Base-by-base conservation (phyloP, 2,113 vertebrate species). In the Pachypanchax playfairii region DNA sequence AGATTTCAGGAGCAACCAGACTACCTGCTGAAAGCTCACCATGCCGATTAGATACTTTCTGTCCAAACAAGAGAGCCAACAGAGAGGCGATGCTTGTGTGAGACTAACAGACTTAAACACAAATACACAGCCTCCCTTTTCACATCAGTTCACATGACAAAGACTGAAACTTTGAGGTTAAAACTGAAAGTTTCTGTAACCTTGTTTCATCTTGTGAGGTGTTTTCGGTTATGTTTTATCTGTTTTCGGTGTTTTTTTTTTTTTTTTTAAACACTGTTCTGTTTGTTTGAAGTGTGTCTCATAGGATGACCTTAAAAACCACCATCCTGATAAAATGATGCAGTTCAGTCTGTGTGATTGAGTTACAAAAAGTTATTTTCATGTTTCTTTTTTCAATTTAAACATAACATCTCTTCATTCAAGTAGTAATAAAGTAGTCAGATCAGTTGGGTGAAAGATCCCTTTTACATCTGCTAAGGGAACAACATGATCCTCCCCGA, bases 401-500 rank as follows among this genome's bases (percentile, higher is more conserved):
- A 47, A 47, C 7, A 36, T 4, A 12, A 22, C 20, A n/a, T 36
- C 15, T 6, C 7, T 29, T 67, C 0, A 6, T 55, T 55, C 21
- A 6, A 28, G 48, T 42, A 52, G 35, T 13, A n/a, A 59, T 8
- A 48, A 21, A 46, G 11, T 15, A 55, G 43, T 49, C 33, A 15
- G 4, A 25, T n/a, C 10, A 26, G 31, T 9, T 28, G 33, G n/a
- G 12, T 7, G 13, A 47, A 29, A 31, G 22, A 73, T 38, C 21
- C 46, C 36, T 59, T 21, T 52, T 3, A 11, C 29, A 65, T 44
- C 51, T 52, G 33, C n/a, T 63, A 13, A 33, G 54, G 31, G 49
- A 33, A 49, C 44, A 18, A 29, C 20, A 31, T 24, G 42, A 33
- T 52, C 29, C 70, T 60, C 17, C 39, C 72, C 53, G 54, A 76